Base-by-base conservation (phyloP, 1,140 invertebrate species). In the Dinoponera quadriceps region DNA sequence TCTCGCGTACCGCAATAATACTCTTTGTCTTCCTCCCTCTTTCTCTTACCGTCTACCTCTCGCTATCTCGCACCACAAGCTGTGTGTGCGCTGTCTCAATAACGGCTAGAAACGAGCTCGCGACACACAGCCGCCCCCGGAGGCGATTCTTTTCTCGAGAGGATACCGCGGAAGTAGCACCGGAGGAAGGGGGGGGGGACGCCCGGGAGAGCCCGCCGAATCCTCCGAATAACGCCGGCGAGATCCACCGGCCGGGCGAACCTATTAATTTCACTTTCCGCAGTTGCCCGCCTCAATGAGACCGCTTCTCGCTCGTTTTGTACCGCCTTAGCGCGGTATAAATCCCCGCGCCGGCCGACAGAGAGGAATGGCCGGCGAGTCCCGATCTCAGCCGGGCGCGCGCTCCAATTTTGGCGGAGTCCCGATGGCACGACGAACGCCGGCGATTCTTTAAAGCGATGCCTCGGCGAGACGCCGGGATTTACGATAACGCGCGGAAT, bases 181-280 rank as follows among this genome's bases (percentile, higher is more conserved):
- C n/a, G n/a, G n/a, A n/a, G n/a, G n/a, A n/a, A n/a, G n/a, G n/a
- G n/a, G n/a, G n/a, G n/a, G n/a, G n/a, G n/a, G n/a, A n/a, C n/a
- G n/a, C n/a, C n/a, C n/a, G n/a, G 2, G n/a, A 25, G 29, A 4
- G 51, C n/a, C n/a, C 54, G 38, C 55, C 25, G 57, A 75, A 77
- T 65, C 27, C 14, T 14, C n/a, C 25, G 22, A 18, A 22, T 22
- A 22, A 18, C 29, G 18, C 13, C 18, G n/a, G 13, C n/a, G 20
- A 66, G 51, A 54, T 54, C 44, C 59, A 25, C 29, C 3, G 20
- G 5, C 25, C 33, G 18, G n/a, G 38, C 25, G 74, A 44, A 66
- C 18, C 63, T 69, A 78, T 78, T 78, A 78, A 78, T 78, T 78
- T 78, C 51, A 78, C 63, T 78, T 78, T 78, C 75, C 55, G 25